Percentiles rank a stretch among this genome's conserved stretches.
These are phyloP conservation scores for Ethmia dodecea DNA, from an alignment of 2,888 invertebrate species.

Conservation along the genomic window DNA sequence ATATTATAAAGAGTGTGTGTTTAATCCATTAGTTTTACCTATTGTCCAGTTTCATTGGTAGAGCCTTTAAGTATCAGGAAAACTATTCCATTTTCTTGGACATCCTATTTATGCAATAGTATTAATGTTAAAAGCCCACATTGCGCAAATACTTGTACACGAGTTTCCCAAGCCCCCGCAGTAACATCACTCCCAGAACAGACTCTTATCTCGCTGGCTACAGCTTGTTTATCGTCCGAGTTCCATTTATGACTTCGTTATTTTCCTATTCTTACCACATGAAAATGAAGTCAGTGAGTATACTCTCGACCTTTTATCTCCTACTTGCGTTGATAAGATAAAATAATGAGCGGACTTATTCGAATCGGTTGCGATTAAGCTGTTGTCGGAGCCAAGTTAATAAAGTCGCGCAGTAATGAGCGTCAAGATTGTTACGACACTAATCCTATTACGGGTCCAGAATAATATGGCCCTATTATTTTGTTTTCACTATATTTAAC, in stretches of 20 bases:
- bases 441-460: constrained; percentile 11
- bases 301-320: constrained; percentile 61
- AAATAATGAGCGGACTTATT: constrained; percentile 66
- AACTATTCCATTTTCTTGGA: too few relatives aligned
- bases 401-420: constrained; percentile 33
- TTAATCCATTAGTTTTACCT: too few relatives aligned
- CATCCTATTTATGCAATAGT: too few relatives aligned
- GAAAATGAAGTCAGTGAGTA: constrained; percentile 69
- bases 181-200: constrained; percentile 43
- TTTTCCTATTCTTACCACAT: constrained; percentile 71
- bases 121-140: too few relatives aligned
- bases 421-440: constrained; percentile 15
- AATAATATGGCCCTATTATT: constrained; percentile 8
- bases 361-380: constrained; percentile 57
- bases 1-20: too few relatives aligned
- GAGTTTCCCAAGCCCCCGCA: constrained; percentile 33
- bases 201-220: constrained; percentile 58
- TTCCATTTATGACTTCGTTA: constrained; percentile 71
- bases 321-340: constrained; percentile 62
- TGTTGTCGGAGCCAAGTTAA: constrained; percentile 55
- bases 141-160: too few relatives aligned
- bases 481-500: too few relatives aligned
- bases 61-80: too few relatives aligned
- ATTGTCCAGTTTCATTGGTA: too few relatives aligned
- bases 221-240: constrained; percentile 69